These are phyloP conservation scores for Anolis carolinensis DNA, from an alignment of 2,113 vertebrate genomes.

Conservation along the genomic window DNA sequence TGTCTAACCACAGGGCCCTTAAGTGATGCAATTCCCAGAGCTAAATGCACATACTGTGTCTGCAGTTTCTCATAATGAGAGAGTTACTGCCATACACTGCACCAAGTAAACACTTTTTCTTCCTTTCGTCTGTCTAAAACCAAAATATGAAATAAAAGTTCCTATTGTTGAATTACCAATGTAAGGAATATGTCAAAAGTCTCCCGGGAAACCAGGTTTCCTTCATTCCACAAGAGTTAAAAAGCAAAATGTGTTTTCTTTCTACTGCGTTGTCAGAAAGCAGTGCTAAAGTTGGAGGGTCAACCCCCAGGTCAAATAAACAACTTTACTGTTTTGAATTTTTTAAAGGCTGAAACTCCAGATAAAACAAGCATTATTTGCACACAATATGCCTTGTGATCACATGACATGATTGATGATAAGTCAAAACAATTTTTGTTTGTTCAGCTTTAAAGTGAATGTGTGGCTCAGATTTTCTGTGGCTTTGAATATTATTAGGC, in stretches of 20 bases:
- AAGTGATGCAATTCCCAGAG: constrained; percentile 69
- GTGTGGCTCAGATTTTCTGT: constrained; percentile 71
- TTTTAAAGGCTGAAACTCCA: constrained; percentile 79
- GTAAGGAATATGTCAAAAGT: constrained; percentile 68
- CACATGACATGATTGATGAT: constrained; percentile 81
- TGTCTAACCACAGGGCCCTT: constrained; percentile 65
- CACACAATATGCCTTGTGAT: constrained; percentile 78
- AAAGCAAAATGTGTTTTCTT: constrained; percentile 76
- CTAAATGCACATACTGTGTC: constrained; percentile 58
- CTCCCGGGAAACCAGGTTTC: constrained; percentile 63
- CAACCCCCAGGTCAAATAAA: constrained; percentile 79
- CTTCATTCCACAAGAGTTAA: constrained; percentile 69
- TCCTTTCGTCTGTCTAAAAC: constrained; percentile 71
- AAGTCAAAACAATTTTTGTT: constrained; percentile 82
- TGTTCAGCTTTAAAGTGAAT: constrained; percentile 81
- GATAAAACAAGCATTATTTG: constrained; percentile 80
- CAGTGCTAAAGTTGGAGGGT: constrained; percentile 72
- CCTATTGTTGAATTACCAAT: constrained; percentile 63
- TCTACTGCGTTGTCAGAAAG: constrained; percentile 76
- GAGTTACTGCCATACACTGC: constrained; percentile 57
- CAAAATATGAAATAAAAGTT: constrained; percentile 59
- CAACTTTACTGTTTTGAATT: constrained; percentile 83
- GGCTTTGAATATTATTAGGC: constrained; percentile 78
- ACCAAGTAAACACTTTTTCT: constrained; percentile 71
- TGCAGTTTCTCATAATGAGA: constrained; percentile 59